Evolutionary conservation across 2,797 vertebrate species (phyloP), one percentile per base, ranked within the genome.

Genomic region (Sphaeramia orbicularis): DNA sequence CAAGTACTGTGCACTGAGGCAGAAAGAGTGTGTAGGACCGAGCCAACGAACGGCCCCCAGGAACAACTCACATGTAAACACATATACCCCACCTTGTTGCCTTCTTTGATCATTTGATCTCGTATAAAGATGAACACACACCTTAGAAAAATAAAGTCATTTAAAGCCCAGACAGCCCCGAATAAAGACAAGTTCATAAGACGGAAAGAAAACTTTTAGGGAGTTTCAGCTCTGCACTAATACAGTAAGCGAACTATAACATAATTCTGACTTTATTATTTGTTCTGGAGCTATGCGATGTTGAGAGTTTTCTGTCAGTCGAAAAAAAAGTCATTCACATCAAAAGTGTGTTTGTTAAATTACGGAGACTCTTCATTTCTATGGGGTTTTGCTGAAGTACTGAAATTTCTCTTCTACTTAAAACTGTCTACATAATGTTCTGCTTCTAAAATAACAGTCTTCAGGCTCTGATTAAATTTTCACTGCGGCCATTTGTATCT

Each of bases 381-480:
- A 32, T 32, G 30, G 30, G 6, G 6, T 32, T 32, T 32, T 32
- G 7, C 6, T 7, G 30, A 32, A 32, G 30, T 9, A 32, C 30
- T 32, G 30, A 7, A 4, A 32, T 32, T 32, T 32, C 30, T 32
- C 30, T 32, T 32, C 7, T 32, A 5, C 21, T 32, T 6, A 32
- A 32, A 32, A 3, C 30, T 32, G 30, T 32, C 30, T 32, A 32
- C 30, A 9, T 32, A 32, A 32, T 8, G 7, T 3, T 32, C 3
- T 32, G 30, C 6, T 9, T 30, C 21, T 24, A 24, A 24, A 24
- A 24, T 24, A 51, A 56, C 52, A 27, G 35, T 36, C 35, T 0
- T 0, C 18, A 37, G 11, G 65, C 45, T 60, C 1, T 19, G 62
- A 80, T 69, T 76, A 50, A 54, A 40, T 74, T 76, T 60, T 14